phyloP scores from a whole-genome alignment of 1,140 invertebrate species.

The Trichomalopsis sarcophagae region DNA sequence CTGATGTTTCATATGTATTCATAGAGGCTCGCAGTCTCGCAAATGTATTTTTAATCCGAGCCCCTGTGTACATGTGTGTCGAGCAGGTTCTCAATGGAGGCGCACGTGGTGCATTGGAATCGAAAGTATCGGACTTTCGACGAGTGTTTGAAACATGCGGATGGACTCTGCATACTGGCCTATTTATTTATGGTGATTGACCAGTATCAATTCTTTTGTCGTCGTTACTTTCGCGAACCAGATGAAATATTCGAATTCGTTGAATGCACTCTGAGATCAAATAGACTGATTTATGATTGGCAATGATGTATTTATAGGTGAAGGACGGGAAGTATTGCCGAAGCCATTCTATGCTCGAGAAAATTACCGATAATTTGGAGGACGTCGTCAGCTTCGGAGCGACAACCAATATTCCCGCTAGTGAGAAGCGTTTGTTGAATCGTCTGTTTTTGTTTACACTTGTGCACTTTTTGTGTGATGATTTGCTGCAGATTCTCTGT shows the following conservation, averaged over 20 bases:
- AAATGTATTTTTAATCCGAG: background rate
- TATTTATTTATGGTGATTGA: constrained; percentile 81
- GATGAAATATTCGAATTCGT: no score
- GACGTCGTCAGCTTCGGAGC: constrained; percentile 65
- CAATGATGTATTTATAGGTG: constrained; percentile 54
- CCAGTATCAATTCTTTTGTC: no score
- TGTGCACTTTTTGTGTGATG: background rate
- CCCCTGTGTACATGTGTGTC: background rate
- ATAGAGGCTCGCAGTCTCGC: no score
- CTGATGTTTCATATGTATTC: no score
- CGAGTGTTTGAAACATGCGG: constrained; percentile 81
- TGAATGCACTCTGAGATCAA: no score
- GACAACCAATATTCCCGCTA: constrained; percentile 64
- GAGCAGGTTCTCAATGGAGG: constrained; percentile 81
- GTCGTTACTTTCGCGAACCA: no score
- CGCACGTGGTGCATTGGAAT: constrained; percentile 88
- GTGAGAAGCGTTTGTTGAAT: constrained; percentile 55
- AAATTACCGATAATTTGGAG: constrained; percentile 69
- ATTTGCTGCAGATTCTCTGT: constrained; percentile 65
- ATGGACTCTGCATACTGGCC: constrained; percentile 86
- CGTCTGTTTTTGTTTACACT: background rate
- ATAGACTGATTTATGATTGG: no score
- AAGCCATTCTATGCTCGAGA: constrained; percentile 68
- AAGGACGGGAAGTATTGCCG: constrained; percentile 54
- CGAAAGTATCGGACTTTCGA: constrained; percentile 81